A percentile compares a stretch with the other conserved stretches of the same genome.
Evolutionary conservation across 2,797 vertebrate species (phyloP).

Genomic region (Tokudaia muenninki): DNA sequence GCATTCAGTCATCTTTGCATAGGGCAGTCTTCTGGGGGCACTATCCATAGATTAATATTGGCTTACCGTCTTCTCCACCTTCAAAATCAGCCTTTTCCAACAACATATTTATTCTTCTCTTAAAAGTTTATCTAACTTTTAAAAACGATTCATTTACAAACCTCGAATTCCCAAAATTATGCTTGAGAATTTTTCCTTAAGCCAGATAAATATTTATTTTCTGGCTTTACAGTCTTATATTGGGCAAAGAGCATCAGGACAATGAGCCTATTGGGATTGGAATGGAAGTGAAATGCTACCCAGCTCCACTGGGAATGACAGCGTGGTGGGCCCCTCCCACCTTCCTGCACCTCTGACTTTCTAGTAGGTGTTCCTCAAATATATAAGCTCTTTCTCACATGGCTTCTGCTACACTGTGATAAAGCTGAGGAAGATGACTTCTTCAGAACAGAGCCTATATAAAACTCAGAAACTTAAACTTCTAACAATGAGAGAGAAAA

Average conservation of each 20-base stretch:
- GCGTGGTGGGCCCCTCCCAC: background rate
- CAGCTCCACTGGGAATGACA: background rate
- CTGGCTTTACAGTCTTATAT: background rate
- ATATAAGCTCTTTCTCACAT: background rate
- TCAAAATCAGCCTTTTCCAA: background rate
- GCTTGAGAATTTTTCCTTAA: background rate
- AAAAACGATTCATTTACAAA: constrained; percentile 21
- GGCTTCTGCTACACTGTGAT: background rate
- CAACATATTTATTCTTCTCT: background rate
- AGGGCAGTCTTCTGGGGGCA: background rate
- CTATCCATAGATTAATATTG: background rate
- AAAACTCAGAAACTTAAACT: background rate
- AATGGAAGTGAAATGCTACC: background rate
- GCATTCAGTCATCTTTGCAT: background rate
- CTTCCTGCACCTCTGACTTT: background rate
- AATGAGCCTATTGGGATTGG: background rate
- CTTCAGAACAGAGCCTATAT: background rate
- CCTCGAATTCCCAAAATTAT: constrained; percentile 28
- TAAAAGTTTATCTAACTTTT: background rate
- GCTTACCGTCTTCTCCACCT: background rate
- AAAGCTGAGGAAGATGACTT: background rate
- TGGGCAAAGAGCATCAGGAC: background rate
- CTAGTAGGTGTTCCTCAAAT: background rate
- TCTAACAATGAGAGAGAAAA: background rate
- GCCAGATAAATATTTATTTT: constrained; percentile 39